Percentiles rank a stretch among this genome's conserved stretches.
Evolutionary conservation across 2,888 invertebrate species (phyloP).

Genomic region (Noctua fimbriata): DNA sequence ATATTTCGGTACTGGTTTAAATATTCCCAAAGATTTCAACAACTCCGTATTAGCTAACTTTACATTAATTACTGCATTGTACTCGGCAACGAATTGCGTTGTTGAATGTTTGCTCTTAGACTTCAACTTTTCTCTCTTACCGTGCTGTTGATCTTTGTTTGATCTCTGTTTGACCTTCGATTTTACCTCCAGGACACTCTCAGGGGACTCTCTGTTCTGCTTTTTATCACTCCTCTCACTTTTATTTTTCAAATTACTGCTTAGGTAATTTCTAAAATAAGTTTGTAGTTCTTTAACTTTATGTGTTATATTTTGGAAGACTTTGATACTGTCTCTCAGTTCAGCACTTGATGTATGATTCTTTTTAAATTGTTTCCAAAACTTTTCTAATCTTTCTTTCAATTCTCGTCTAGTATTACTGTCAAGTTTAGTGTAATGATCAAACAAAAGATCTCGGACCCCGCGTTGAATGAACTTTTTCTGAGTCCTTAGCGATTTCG

Average conservation of each 20-base stretch:
- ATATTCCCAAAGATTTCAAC: constrained; percentile 9
- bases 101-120: not conserved
- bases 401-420: constrained; percentile 65
- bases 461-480: constrained; percentile 67
- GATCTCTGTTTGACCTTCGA: not conserved
- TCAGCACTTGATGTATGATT: not conserved
- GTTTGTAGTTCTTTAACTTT: not conserved
- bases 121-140: not conserved
- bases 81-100: not conserved
- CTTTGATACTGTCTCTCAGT: not conserved
- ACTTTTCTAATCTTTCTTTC: constrained; percentile 55
- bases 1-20: not conserved
- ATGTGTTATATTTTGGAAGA: too few species aligned
- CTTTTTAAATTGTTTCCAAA: constrained; percentile 21
- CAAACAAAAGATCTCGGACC: constrained; percentile 71
- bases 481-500: constrained; percentile 59
- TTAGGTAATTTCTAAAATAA: not conserved
- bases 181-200: not conserved
- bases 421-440: constrained; percentile 72
- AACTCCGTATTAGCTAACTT: constrained; percentile 13
- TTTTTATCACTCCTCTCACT: not conserved
- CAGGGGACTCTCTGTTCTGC: too few species aligned
- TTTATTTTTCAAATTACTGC: not conserved
- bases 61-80: constrained; percentile 23
- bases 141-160: not conserved